phyloP scores from a whole-genome alignment of 1,140 invertebrate species.

The Orchestia grillus region DNA sequence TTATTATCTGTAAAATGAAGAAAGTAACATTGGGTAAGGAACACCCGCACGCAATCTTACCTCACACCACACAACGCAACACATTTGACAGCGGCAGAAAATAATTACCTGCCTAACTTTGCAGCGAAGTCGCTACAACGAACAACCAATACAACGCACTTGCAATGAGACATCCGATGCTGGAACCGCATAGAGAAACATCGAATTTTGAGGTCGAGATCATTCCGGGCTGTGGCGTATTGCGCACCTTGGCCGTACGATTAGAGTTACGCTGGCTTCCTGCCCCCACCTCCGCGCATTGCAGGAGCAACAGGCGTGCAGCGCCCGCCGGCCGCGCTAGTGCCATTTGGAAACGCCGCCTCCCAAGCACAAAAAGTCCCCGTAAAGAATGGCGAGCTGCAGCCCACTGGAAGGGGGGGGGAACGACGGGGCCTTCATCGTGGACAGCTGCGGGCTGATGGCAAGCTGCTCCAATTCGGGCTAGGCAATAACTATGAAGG shows the following conservation, averaged over 20 bases:
- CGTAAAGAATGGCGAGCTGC: background rate
- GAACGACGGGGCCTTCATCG: background rate
- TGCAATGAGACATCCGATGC: no score
- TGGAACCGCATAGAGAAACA: background rate
- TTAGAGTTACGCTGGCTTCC: background rate
- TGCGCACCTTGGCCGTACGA: background rate
- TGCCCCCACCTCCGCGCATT: background rate
- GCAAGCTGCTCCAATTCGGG: background rate
- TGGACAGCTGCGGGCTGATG: background rate
- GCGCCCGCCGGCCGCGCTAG: background rate
- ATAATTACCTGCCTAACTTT: background rate
- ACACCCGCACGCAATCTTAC: background rate
- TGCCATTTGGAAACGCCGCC: background rate
- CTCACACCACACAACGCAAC: background rate
- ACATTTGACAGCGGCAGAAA: background rate
- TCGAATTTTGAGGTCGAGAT: background rate
- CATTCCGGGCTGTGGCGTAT: background rate
- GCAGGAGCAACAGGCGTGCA: background rate
- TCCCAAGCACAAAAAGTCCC: background rate
- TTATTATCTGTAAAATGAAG: background rate
- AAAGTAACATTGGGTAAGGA: background rate
- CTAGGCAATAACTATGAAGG: background rate
- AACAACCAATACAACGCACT: background rate
- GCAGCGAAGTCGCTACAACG: background rate
- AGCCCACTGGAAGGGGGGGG: background rate